Conservation (phyloP, 2,797 vertebrate species). For the Trachurus trachurus region DNA sequence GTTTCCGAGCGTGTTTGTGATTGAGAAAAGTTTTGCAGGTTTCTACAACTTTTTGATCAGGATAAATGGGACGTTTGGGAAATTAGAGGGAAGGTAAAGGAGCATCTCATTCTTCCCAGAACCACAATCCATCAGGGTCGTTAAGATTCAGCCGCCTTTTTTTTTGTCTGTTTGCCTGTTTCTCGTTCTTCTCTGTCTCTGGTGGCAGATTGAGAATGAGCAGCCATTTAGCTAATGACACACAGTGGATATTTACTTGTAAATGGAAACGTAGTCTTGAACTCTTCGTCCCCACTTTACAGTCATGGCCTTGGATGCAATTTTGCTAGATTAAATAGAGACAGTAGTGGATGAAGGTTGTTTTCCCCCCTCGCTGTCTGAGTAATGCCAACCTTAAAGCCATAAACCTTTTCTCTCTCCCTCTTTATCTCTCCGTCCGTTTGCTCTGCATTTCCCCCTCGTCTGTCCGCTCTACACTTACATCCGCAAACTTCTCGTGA, state of each 20-base stretch:
- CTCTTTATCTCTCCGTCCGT: constrained; percentile 43
- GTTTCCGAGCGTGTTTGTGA: neutral
- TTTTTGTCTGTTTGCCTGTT: constrained; percentile 3
- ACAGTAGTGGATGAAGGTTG: constrained; percentile 33
- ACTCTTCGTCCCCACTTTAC: constrained; percentile 33
- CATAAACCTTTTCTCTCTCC: constrained; percentile 54
- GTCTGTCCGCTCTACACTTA: constrained; percentile 1
- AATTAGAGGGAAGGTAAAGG: constrained; percentile 16
- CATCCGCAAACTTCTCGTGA: constrained; percentile 61
- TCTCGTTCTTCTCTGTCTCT: constrained; percentile 21
- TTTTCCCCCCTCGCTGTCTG: constrained; percentile 25
- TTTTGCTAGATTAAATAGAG: constrained; percentile 65
- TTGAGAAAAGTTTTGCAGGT: neutral
- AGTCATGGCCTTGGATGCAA: constrained; percentile 35
- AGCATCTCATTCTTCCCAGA: constrained; percentile 17
- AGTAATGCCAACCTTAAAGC: constrained; percentile 51
- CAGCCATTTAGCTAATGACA: constrained; percentile 63
- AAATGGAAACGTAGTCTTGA: constrained; percentile 54
- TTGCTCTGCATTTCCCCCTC: constrained; percentile 4
- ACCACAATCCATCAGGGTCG: constrained; percentile 19
- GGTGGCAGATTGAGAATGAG: constrained; percentile 22
- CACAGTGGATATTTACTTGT: constrained; percentile 58
- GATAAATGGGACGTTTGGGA: constrained; percentile 32
- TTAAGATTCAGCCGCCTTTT: constrained; percentile 36
- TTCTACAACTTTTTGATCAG: constrained; percentile 17